Evolutionary conservation across 2,797 vertebrate species (phyloP), one percentile per base, ranked within the genome.

Genomic region (Pangasius sanitwongsei): DNA sequence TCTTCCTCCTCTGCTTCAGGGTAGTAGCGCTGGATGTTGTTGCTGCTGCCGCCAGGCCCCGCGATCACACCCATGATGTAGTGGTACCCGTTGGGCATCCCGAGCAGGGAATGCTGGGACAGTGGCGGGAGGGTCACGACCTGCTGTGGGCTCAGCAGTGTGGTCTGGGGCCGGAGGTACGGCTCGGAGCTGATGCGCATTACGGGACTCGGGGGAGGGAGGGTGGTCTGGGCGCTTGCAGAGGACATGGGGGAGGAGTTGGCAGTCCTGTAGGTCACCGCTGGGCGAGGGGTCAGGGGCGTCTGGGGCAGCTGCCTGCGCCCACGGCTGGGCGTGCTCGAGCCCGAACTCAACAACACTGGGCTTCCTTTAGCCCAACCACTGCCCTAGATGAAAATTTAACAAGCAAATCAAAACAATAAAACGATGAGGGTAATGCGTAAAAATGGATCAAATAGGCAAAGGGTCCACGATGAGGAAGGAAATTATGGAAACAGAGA

Each of bases 271-370:
- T 97, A 99, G 91, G 97, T 97, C 95, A 99, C 96, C 92, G 95
- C 97, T 89, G 98, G 98, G 28, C 98, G 97, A 5, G 97, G 97
- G 88, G 97, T 98, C 91, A 97, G 95, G 69, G 98, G 98, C 86
- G 97, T 98, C 97, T 97, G 98, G 87, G 98, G 98, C 91, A 99
- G 97, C 96, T 98, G 98, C 93, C 98, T 97, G 93, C 98, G 97
- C 90, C 97, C 97, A 6, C 96, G 96, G 94, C 96, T 97, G 1
- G 98, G 96, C 89, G 97, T 97, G 96, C 97, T 98, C 95, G 96
- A 97, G 95, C 96, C 96, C 94, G 97, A 98, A 95, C 96, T 97
- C 92, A 96, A 95, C 95, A 95, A 94, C 96, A 96, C 95, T 87
- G 96, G 97, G 96, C 97, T 97, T 94, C 96, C 97, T 91, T 97